Percentiles rank a stretch among this genome's conserved stretches.
Evolutionary conservation across 2,113 vertebrate genomes (phyloP).

Genomic region (Capricornis sumatraensis): DNA sequence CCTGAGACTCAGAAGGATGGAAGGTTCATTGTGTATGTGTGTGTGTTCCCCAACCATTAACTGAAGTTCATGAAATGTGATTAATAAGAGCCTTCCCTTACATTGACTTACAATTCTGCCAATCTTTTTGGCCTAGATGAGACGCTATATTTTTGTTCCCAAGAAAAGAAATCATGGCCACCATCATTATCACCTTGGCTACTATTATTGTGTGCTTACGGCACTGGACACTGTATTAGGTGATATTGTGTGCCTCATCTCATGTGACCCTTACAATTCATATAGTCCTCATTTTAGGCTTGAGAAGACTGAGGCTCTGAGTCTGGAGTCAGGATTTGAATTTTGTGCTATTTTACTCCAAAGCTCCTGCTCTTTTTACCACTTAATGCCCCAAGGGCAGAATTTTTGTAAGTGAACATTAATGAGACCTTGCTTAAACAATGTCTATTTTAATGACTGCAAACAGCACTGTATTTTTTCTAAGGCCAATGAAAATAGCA

Average conservation of each 20-base stretch:
- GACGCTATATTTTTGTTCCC: background rate
- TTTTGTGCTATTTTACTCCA: background rate
- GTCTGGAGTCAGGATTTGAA: background rate
- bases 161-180: background rate
- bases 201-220: background rate
- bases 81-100: background rate
- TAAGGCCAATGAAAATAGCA: slow-evolving; percentile 50
- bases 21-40: background rate
- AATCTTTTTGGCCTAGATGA: background rate
- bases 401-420: slow-evolving; percentile 45
- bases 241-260: background rate
- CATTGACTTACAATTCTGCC: background rate
- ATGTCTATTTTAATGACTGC: slow-evolving; percentile 40
- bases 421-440: slow-evolving; percentile 56
- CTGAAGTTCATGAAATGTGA: background rate
- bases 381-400: slow-evolving; percentile 15
- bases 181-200: background rate
- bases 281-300: background rate
- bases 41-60: background rate
- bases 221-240: background rate
- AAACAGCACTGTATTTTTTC: slow-evolving; percentile 12
- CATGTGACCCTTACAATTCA: background rate
- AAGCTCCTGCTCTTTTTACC: background rate
- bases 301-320: background rate
- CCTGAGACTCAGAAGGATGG: background rate